Base-by-base conservation (phyloP, 2,797 vertebrate genomes). In the Brachymystax lenok region DNA sequence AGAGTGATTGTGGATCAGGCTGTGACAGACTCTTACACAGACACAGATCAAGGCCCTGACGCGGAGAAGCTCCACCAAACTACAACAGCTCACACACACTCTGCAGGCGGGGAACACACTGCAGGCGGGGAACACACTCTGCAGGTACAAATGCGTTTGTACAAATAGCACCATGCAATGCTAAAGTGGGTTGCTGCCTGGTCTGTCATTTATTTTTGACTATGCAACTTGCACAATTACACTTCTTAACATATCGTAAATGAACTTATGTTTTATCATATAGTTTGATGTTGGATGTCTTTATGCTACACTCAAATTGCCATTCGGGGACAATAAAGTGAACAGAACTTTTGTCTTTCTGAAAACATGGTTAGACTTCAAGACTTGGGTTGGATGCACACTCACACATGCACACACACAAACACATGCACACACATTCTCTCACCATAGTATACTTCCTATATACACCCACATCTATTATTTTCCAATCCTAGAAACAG, bases 1-100 rank as follows among this genome's bases (percentile, higher is more conserved):
- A 77, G 71, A 16, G 64, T 69, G 40, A 7, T 17, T 7, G 64
- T 82, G 24, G 61, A 78, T 13, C 68, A 54, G 19, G 54, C 54
- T 8, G 33, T 19, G 5, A n/a, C 7, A 72, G 76, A 83, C 52
- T 74, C 74, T 52, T 85, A 86, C 54, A 74, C 82, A 56, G 86
- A 88, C 40, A 1, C 80, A 90, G 52, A 81, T 91, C 64, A 81
- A 79, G 74, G 78, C 82, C 46, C 21, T 79, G 30, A 71, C 71
- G 52, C 74, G 59, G 69, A 79, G 69, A 7, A 66, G 81, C 3
- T 76, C 74, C 30, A 63, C 74, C 2, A 90, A 27, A 51, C 17
- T 84, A 5, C 67, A 87, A 54, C 78, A 80, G 3, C 84, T 92
- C 16, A 86, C 87, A 71, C 77, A 77, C 24, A 86, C 54, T 12